These are phyloP conservation scores for Sycophaga agraensis DNA, from an alignment of 1,140 invertebrate species.

Conservation along the genomic window DNA sequence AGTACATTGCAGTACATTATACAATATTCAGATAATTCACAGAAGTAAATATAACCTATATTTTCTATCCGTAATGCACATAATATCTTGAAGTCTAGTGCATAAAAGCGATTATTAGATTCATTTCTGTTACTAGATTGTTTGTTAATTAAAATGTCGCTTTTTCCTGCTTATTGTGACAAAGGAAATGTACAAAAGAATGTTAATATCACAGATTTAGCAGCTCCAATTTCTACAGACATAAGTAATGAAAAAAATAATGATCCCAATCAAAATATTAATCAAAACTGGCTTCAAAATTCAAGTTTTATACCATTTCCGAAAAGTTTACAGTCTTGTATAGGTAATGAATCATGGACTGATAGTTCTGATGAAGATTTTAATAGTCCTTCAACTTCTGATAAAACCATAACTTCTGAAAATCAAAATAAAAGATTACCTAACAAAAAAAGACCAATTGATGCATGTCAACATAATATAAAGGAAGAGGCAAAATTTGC, in stretches of 20 bases:
- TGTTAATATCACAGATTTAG: no score
- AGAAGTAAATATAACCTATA: no score
- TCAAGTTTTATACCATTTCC: constrained; percentile 12
- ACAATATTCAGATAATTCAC: no score
- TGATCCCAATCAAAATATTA: constrained; percentile 6
- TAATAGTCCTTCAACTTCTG: not conserved
- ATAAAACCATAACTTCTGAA: constrained; percentile 9
- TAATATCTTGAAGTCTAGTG: no score
- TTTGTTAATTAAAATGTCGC: constrained; percentile 39
- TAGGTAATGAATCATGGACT: not conserved
- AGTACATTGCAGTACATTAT: no score
- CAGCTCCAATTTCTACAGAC: no score
- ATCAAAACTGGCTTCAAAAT: constrained; percentile 14
- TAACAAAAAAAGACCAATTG: not conserved
- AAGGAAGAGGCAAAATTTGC: constrained; percentile 36
- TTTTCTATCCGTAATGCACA: no score
- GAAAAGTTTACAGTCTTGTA: not conserved
- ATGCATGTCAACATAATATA: constrained; percentile 33
- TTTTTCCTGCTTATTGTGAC: constrained; percentile 43
- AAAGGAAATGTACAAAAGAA: constrained; percentile 1
- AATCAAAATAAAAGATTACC: not conserved
- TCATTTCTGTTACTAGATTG: no score
- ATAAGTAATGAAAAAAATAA: not conserved
- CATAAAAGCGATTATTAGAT: no score
- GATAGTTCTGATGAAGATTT: constrained; percentile 26